Base-by-base conservation (phyloP, 1,140 invertebrate species). In the Neodiprion pinetum region DNA sequence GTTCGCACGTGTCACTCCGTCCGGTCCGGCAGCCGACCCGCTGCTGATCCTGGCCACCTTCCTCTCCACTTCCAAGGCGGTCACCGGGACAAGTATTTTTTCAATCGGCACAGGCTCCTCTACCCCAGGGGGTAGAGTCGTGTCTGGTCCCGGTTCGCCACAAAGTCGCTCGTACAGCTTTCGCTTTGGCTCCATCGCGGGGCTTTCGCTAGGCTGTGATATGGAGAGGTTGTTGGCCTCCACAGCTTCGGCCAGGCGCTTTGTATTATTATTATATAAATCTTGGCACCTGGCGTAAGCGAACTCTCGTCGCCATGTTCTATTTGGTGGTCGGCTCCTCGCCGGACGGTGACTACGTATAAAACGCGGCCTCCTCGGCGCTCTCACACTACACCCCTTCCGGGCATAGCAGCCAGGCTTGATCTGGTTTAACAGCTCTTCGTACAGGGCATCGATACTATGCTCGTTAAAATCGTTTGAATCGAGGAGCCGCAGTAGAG, bases 41-140 rank as follows among this genome's bases (percentile, higher is more conserved):
- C 14, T n/a, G 66, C 21, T 69, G 28, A 74, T 49, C 48, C 14
- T 74, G 1, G 40, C 47, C 12, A 74, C 4, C 14, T 49, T 10
- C 67, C 21, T 8, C 66, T 49, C 69, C n/a, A 74, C 73, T 10
- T 74, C 73, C 23, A 12, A n/a, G 66, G 40, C 66, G 48, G 21
- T 28, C 10, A 74, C 68, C 10, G 73, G 73, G 11, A 11, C 9
- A 48, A 69, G 67, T 3, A 67, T 10, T n/a, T 74, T 48, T 28
- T n/a, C 65, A 14, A 69, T 69, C 9, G 9, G 21, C 7, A 48
- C 40, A 10, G 48, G 9, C 17, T 23, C 66, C 2, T 8, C 50
- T 48, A 28, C 14, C 12, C 69, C 21, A 7, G 4, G 14, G 47
- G 7, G n/a, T 17, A 17, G 3, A 0, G 53, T 4, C 0, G n/a